phyloP scores from a whole-genome alignment of 2,113 vertebrate genomes.

The Vanacampus margaritifer region DNA sequence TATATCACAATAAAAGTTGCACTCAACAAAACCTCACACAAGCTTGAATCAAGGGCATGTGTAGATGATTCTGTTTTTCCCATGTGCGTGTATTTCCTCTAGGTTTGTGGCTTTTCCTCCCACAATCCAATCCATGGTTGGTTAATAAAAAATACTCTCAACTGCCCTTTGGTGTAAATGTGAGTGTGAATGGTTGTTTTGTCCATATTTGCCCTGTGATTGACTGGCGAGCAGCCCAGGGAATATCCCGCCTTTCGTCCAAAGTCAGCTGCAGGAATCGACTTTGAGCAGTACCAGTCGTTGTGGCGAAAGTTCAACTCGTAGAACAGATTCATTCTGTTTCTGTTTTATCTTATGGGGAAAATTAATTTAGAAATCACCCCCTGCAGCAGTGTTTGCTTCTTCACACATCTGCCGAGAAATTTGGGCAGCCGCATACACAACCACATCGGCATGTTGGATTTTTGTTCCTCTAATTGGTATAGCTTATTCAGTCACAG shows the following conservation, averaged over 20 bases:
- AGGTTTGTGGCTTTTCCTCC: too few species aligned
- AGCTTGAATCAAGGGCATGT: too few species aligned
- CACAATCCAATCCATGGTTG: too few species aligned
- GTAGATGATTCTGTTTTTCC: too few species aligned
- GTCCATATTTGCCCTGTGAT: neutral
- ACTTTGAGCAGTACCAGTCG: neutral
- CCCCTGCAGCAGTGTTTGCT: neutral
- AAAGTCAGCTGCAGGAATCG: neutral
- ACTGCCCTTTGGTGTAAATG: too few species aligned
- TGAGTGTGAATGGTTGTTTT: too few species aligned
- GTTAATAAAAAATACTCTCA: too few species aligned
- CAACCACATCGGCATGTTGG: constrained; percentile 60
- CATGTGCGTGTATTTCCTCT: too few species aligned
- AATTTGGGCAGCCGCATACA: constrained; percentile 58
- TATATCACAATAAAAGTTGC: too few species aligned
- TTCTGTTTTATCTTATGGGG: neutral
- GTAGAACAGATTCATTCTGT: neutral
- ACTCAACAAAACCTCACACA: too few species aligned
- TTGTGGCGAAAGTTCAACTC: neutral
- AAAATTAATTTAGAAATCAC: neutral
- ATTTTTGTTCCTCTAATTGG: constrained; percentile 72
- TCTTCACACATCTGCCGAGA: constrained; percentile 50
- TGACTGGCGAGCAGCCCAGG: neutral
- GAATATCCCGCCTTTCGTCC: neutral
- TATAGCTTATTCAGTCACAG: constrained; percentile 73